Base-by-base conservation (phyloP, 2,797 vertebrate species). In the Melanotaenia parkinsoni region DNA sequence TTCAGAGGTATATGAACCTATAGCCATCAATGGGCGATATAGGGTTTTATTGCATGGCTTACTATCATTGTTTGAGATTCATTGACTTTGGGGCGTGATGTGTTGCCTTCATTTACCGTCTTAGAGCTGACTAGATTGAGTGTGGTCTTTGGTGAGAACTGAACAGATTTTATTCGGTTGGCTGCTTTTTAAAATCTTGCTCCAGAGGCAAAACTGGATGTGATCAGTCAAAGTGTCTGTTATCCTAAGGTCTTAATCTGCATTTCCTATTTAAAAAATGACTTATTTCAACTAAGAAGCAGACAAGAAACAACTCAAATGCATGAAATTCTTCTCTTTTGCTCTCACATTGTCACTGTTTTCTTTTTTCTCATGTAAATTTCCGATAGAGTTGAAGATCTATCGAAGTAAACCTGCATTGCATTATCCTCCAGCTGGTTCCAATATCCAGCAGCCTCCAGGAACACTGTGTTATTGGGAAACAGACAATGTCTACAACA, bases 1-100 rank as follows among this genome's bases (percentile, higher is more conserved):
- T 94, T 88, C 88, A 90, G 85, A 88, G 84, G 87, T 90, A 86
- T 90, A 92, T 92, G 88, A 89, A 90, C 77, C 82, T 72, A 73
- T 63, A 74, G 63, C 54, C 67, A 54, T 85, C 81, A 90, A 81
- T 88, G 51, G 74, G 58, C 70, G 74, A 60, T 58, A 73, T 86
- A 70, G 78, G 76, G 79, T 83, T 89, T 87, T 85, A 88, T 87
- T 86, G 79, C 71, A 4, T 20, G 58, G 77, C 88, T 92, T 89
- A 90, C 83, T 81, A 85, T 93, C 83, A 88, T 90, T 92, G 83
- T 77, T 62, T 13, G 58, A 50, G 79, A 77, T 82, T 82, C 79
- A 83, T 70, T 74, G 81, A 75, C 81, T 22, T 81, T 24, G 60
- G 81, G 83, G 79, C 33, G 32, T 81, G 77, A 81, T 74, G 67